Conservation (phyloP, 2,888 invertebrate species). For the Syritta pipiens region DNA sequence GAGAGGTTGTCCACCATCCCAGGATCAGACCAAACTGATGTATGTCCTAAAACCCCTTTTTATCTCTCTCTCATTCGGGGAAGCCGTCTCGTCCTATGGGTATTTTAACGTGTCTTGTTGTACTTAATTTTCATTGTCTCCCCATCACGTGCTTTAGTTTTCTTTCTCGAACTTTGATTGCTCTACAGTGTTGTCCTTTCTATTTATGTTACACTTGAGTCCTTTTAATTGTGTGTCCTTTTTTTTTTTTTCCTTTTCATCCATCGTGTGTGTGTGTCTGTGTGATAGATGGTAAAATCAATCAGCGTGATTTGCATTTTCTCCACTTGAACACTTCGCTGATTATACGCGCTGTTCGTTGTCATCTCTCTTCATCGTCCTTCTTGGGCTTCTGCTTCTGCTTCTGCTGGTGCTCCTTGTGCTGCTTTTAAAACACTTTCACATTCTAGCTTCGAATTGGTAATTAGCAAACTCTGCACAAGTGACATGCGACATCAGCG, state of each 20-base stretch:
- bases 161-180: conserved; percentile 38
- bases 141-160: conserved; percentile 49
- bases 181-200: conserved; percentile 53
- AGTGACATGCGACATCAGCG: conserved; percentile 64
- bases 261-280: conserved; percentile 13
- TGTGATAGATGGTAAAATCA: conserved; percentile 58
- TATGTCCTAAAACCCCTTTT: conserved; percentile 43
- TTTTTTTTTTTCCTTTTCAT: conserved; percentile 37
- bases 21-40: conserved; percentile 29
- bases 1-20: not conserved
- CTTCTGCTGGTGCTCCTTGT: conserved; percentile 2
- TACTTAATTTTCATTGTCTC: conserved; percentile 66
- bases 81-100: conserved; percentile 27
- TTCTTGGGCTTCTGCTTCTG: not conserved
- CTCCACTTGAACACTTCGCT: conserved; percentile 53
- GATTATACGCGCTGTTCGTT: not conserved
- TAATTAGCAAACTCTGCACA: conserved; percentile 69
- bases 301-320: conserved; percentile 66
- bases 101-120: conserved; percentile 58
- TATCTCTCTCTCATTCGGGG: not conserved
- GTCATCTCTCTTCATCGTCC: not conserved
- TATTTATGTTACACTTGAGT: conserved; percentile 59
- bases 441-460: conserved; percentile 47
- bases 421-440: conserved; percentile 40
- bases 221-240: conserved; percentile 48